A percentile compares a stretch with the other conserved stretches of the same genome.
phyloP scores from a whole-genome alignment of 2,888 invertebrate genomes.

The Aphidius colemani region DNA sequence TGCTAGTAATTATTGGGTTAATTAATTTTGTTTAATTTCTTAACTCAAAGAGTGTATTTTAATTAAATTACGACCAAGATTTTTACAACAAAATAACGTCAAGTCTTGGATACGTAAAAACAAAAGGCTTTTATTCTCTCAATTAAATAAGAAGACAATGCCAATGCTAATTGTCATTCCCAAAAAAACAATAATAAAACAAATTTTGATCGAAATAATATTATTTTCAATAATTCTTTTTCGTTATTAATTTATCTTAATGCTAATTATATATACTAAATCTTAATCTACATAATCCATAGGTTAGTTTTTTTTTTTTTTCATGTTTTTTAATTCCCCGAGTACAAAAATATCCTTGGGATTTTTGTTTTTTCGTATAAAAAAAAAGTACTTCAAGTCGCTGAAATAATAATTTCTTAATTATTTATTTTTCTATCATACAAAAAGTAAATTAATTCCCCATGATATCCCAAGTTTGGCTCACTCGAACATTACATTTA shows the following conservation, averaged over 20 bases:
- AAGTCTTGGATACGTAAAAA: too few relatives aligned
- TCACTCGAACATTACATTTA: conserved; percentile 12
- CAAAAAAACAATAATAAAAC: neutral
- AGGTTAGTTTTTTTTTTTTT: conserved; percentile 12
- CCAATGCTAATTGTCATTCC: neutral
- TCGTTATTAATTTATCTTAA: too few relatives aligned
- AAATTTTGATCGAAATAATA: too few relatives aligned
- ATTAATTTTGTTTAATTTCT: conserved; percentile 23
- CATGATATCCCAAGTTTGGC: conserved; percentile 10
- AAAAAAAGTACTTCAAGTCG: neutral
- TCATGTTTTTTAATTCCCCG: conserved; percentile 4
- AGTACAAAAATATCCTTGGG: neutral
- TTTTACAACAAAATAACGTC: too few relatives aligned
- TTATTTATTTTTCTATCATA: too few relatives aligned
- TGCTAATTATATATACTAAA: too few relatives aligned
- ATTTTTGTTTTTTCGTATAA: neutral
- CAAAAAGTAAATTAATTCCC: conserved; percentile 11
- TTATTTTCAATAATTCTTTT: too few relatives aligned
- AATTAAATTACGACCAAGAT: too few relatives aligned
- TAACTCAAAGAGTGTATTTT: conserved; percentile 29
- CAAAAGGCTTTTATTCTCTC: neutral
- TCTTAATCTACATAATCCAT: too few relatives aligned
- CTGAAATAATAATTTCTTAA: too few relatives aligned
- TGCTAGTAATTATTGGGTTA: conserved; percentile 29
- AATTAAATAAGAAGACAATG: neutral